Evolutionary conservation across 1,140 invertebrate species (phyloP), one percentile per base, ranked within the genome.

Genomic region (Panulirus ornatus): DNA sequence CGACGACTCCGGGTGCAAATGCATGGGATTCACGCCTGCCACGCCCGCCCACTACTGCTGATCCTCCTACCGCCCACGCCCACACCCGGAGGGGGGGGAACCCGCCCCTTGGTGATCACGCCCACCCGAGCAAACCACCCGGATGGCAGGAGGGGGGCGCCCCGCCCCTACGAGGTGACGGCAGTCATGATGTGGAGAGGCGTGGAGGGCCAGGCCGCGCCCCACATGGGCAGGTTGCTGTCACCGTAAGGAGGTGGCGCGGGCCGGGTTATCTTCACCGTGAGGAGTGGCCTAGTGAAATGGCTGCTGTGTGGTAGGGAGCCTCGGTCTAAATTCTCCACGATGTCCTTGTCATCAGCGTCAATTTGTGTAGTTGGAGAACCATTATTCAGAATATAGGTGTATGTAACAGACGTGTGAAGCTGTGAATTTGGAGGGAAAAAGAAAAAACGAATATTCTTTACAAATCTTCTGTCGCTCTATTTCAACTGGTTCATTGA

Each of bases 1-100:
- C 93, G 97, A 98, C 92, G 97, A 96, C 94, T 99, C 98, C 94
- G 99, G 98, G 95, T 95, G 94, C 44, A 95, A 93, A 93, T 95
- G 94, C 95, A 95, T 95, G 73, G 86, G 85, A 22, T 36, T 40
- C 5, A 42, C 30, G 2, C 44, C 36, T 16, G 51, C n/a, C 34
- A 14, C 42, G 30, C 47, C 47, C 30, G 8, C 30, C 40, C n/a
- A n/a, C n/a, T n/a, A 51, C 42, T 6, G 34, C 36, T 5, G 73
- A 27, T 30, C 14, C 42, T 75, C 22, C n/a, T 58, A 14, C n/a
- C 73, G 22, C 73, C 42, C 42, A 19, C 73, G 19, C 42, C 42
- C 42, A 22, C 42, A 14, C 36, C 42, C 2, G 22, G 14, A 40
- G 27, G 40, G 22, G 16, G 36, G 38, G 36, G 36, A 22, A 44